These are phyloP conservation scores for Lepus oiostolus DNA, from an alignment of 2,797 vertebrate genomes.

Conservation along the genomic window DNA sequence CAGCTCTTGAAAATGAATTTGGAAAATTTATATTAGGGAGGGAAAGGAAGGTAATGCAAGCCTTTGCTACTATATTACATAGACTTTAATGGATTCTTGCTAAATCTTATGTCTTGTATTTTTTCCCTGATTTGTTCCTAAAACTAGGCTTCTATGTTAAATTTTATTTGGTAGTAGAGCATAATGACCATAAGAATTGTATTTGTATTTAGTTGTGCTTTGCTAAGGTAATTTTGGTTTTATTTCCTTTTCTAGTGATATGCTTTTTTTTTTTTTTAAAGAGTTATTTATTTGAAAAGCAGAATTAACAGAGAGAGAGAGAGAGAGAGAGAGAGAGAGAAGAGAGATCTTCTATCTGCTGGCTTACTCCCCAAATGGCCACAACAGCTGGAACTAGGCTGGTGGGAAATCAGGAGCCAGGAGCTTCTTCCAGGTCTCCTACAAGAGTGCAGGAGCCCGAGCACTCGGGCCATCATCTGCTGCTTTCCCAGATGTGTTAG, in stretches of 20 bases:
- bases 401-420: no score
- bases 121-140: not conserved
- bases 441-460: no score
- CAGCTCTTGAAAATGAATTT: conserved; percentile 13
- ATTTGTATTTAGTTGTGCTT: not conserved
- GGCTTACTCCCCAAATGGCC: no score
- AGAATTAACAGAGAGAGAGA: no score
- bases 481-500: no score
- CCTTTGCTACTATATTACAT: not conserved
- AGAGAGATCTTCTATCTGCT: no score
- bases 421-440: no score
- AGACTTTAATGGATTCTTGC: not conserved
- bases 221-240: not conserved
- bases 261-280: not conserved
- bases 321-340: no score
- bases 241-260: not conserved
- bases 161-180: not conserved
- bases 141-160: not conserved
- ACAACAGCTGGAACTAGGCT: no score
- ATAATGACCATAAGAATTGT: not conserved
- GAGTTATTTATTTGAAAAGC: no score
- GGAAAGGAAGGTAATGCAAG: not conserved
- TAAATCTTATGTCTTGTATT: not conserved
- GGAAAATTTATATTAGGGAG: conserved; percentile 43
- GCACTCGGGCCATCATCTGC: no score